A percentile compares a stretch with the other conserved stretches of the same genome.
Evolutionary conservation across 2,113 vertebrate species (phyloP).

Genomic region (Notothenia coriiceps): DNA sequence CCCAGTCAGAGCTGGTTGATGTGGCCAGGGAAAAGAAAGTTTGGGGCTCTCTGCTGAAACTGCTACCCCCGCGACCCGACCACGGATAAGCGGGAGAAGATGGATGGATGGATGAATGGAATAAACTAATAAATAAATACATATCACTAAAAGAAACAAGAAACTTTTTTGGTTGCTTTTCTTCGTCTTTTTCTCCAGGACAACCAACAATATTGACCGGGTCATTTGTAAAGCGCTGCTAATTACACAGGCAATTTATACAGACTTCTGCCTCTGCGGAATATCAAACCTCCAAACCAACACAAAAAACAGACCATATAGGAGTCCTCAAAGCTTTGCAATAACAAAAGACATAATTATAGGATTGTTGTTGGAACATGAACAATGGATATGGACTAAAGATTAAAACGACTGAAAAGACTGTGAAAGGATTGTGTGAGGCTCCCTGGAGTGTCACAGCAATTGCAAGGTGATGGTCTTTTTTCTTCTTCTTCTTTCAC

Average conservation of each 20-base stretch:
- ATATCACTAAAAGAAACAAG: background rate
- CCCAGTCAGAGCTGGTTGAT: no score
- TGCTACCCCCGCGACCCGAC: no score
- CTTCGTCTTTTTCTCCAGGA: background rate
- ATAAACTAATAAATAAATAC: no score
- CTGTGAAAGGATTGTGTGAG: slow-evolving; percentile 18
- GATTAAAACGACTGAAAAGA: slow-evolving; percentile 16
- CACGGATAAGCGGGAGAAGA: no score
- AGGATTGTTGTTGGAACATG: slow-evolving; percentile 6
- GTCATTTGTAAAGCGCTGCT: slow-evolving; percentile 1
- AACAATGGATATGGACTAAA: slow-evolving; percentile 23
- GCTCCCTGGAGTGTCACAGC: slow-evolving; percentile 1
- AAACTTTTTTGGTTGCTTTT: background rate
- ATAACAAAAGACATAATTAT: slow-evolving; percentile 1
- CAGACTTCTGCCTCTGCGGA: slow-evolving; percentile 1
- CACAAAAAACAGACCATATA: background rate
- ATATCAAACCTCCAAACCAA: background rate
- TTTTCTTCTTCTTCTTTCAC: slow-evolving; percentile 19
- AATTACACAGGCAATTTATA: slow-evolving; percentile 13
- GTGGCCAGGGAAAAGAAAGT: no score
- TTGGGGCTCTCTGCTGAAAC: no score
- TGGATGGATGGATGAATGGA: no score
- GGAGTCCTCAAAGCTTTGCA: background rate
- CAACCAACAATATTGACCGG: background rate
- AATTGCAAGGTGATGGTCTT: slow-evolving; percentile 11